These are phyloP conservation scores for Penaeus japonicus DNA, from an alignment of 1,140 invertebrate genomes.

Conservation along the genomic window DNA sequence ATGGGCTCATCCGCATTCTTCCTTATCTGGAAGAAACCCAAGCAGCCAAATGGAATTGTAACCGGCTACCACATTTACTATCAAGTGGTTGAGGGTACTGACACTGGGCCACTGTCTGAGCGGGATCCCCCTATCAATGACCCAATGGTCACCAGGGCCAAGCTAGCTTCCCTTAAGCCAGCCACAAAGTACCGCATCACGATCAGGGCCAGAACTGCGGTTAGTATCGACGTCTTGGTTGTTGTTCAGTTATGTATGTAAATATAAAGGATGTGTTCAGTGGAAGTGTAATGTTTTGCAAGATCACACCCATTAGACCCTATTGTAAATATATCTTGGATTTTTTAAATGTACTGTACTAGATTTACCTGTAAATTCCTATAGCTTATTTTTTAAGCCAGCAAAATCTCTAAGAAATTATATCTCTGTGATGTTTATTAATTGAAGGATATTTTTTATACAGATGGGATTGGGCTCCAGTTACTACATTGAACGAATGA, in stretches of 20 bases:
- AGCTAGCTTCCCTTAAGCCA: conserved; percentile 83
- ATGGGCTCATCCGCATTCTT: conserved; percentile 88
- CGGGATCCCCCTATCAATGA: conserved; percentile 79
- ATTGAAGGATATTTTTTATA: background rate
- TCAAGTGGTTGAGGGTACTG: conserved; percentile 78
- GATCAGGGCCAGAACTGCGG: conserved; percentile 76
- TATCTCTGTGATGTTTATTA: background rate
- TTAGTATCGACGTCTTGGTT: conserved; percentile 49
- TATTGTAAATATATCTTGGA: too few relatives aligned
- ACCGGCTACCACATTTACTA: conserved; percentile 94
- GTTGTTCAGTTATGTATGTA: conserved; percentile 53
- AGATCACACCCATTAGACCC: too few relatives aligned
- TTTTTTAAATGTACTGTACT: too few relatives aligned
- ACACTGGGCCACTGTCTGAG: conserved; percentile 72
- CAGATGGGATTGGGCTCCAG: conserved; percentile 63
- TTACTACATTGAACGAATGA: conserved; percentile 82
- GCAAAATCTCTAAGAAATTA: background rate
- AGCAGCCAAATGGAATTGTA: conserved; percentile 90
- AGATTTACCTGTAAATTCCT: background rate
- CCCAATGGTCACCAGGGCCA: conserved; percentile 75
- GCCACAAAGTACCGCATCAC: conserved; percentile 90
- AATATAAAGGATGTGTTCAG: conserved; percentile 4
- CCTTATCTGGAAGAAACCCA: conserved; percentile 90
- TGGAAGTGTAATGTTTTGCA: too few relatives aligned
- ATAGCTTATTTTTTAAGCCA: background rate